Evolutionary conservation across 2,113 vertebrate genomes (phyloP).

Genomic region (Heterochromis multidens): DNA sequence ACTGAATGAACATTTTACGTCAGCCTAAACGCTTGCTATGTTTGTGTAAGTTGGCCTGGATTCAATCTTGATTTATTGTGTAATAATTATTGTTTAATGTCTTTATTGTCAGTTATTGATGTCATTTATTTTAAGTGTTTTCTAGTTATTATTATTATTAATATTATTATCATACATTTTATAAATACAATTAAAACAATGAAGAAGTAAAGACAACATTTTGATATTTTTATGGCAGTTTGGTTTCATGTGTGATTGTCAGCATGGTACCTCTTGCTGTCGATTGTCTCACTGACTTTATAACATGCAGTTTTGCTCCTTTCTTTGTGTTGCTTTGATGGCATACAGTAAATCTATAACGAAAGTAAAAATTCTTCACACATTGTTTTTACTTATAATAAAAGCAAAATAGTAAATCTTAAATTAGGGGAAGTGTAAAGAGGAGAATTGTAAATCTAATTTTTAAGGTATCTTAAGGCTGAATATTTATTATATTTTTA

Average conservation of each 20-base stretch:
- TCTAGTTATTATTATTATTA: slow-evolving; percentile 62
- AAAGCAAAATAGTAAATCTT: background rate
- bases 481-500: background rate
- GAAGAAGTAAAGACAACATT: slow-evolving; percentile 40
- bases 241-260: slow-evolving; percentile 81
- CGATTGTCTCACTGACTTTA: slow-evolving; percentile 56
- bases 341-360: background rate
- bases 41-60: slow-evolving; percentile 61
- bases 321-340: background rate
- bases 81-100: slow-evolving; percentile 34
- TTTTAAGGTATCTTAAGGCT: background rate
- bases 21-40: slow-evolving; percentile 50
- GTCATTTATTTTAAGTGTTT: slow-evolving; percentile 70
- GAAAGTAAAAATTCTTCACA: background rate
- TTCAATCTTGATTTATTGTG: slow-evolving; percentile 43
- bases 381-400: background rate
- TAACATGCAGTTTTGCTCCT: background rate
- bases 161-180: slow-evolving; percentile 70
- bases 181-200: slow-evolving; percentile 66
- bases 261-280: slow-evolving; percentile 80
- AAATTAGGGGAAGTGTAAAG: background rate
- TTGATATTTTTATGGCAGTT: slow-evolving; percentile 86
- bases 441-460: background rate
- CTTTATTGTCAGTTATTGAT: slow-evolving; percentile 47
- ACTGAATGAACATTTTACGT: slow-evolving; percentile 3